These are phyloP conservation scores for Allophyes oxyacanthae DNA, from an alignment of 2,888 invertebrate genomes.

Conservation along the genomic window DNA sequence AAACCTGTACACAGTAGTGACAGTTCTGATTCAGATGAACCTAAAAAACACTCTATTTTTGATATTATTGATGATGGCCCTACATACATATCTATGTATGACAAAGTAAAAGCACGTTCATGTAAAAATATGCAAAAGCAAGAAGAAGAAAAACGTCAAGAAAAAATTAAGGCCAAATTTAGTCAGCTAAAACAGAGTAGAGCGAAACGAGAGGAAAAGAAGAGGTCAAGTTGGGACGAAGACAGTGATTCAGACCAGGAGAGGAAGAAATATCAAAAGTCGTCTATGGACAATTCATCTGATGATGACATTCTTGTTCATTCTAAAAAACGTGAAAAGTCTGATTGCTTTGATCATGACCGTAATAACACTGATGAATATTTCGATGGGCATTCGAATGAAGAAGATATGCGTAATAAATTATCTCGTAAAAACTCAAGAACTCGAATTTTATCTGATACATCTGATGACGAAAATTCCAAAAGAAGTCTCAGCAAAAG, in stretches of 20 bases:
- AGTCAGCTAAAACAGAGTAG: conserved; percentile 96
- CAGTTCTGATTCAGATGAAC: conserved; percentile 93
- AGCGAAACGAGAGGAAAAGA: conserved; percentile 96
- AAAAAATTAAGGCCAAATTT: conserved; percentile 97
- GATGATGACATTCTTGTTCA: conserved; percentile 83
- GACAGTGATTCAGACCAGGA: conserved; percentile 93
- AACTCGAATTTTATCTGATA: conserved; percentile 93
- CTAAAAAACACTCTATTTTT: conserved; percentile 97
- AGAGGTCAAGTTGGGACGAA: conserved; percentile 96
- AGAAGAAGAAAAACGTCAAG: conserved; percentile 95
- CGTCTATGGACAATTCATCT: conserved; percentile 88
- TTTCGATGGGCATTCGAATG: conserved; percentile 84
- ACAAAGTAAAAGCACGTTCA: conserved; percentile 98
- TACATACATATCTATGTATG: conserved; percentile 98
- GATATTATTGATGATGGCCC: conserved; percentile 97
- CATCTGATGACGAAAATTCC: conserved; percentile 92
- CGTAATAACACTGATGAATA: conserved; percentile 85
- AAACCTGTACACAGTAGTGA: conserved; percentile 90
- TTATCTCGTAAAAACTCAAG: conserved; percentile 91
- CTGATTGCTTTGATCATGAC: conserved; percentile 79
- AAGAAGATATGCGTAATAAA: conserved; percentile 87
- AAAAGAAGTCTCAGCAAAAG: conserved; percentile 86
- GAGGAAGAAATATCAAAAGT: conserved; percentile 76
- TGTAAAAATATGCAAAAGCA: conserved; percentile 98
- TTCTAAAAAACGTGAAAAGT: conserved; percentile 87